Percentiles rank a stretch among this genome's conserved stretches.
phyloP scores from a whole-genome alignment of 2,797 vertebrate genomes.

The Varecia variegata region DNA sequence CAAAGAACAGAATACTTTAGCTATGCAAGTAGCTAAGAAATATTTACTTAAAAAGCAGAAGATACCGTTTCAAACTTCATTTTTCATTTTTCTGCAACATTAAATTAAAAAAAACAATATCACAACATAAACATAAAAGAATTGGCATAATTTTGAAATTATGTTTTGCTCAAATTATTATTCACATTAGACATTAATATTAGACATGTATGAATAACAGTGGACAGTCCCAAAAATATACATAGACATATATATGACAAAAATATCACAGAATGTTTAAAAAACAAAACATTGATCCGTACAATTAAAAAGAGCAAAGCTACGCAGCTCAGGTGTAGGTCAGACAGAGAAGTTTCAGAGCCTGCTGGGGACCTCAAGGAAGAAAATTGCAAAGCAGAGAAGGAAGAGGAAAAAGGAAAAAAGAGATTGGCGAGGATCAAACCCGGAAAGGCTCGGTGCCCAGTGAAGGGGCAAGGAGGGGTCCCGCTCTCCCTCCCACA shows the following conservation, averaged over 20 bases:
- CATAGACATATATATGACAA: not conserved
- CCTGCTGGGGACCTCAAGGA: too few species aligned
- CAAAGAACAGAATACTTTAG: not conserved
- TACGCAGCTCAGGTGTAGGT: too few species aligned
- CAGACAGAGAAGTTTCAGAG: too few species aligned
- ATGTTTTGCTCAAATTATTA: not conserved
- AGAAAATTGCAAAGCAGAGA: too few species aligned
- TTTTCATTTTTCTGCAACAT: not conserved
- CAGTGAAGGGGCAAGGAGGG: too few species aligned
- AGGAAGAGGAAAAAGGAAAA: too few species aligned
- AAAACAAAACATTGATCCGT: not conserved
- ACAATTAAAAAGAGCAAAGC: not conserved
- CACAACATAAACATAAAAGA: not conserved
- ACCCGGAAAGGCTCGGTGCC: too few species aligned
- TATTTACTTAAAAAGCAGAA: not conserved
- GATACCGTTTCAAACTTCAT: not conserved
- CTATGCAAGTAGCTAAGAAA: not conserved
- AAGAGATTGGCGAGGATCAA: too few species aligned
- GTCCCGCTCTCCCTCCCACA: too few species aligned
- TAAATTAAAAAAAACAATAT: not conserved
- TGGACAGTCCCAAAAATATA: not conserved
- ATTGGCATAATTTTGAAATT: not conserved
- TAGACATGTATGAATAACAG: not conserved
- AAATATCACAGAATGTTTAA: not conserved
- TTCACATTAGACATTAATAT: not conserved